Evolutionary conservation across 2,888 invertebrate genomes (phyloP).

Genomic region (Chaetogeoica ovagalla): DNA sequence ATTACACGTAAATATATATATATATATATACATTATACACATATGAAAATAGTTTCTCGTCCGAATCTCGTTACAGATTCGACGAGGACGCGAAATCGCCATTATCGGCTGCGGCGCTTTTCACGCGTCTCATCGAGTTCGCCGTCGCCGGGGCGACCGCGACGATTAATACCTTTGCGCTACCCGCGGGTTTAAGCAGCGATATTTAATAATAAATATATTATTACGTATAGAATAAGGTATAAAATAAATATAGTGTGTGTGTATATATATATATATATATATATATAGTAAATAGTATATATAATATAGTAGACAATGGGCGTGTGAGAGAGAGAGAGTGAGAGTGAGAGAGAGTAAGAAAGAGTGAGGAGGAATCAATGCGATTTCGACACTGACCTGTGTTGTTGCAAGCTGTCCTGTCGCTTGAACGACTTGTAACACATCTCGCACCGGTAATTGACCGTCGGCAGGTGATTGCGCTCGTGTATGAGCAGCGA

Average conservation of each 20-base stretch:
- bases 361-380: neutral
- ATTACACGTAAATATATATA: neutral
- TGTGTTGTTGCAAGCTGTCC: conserved; percentile 93
- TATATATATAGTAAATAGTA: neutral
- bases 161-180: too few species aligned
- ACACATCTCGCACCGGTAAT: conserved; percentile 96
- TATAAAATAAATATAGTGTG: too few species aligned
- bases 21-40: too few species aligned
- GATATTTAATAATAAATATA: too few species aligned
- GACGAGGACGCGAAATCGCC: neutral
- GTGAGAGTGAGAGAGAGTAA: too few species aligned
- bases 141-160: too few species aligned
- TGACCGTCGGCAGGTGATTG: conserved; percentile 96
- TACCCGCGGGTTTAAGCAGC: too few species aligned
- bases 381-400: conserved; percentile 65
- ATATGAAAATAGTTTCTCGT: neutral
- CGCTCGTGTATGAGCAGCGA: conserved; percentile 98
- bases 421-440: conserved; percentile 97
- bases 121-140: too few species aligned
- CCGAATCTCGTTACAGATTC: neutral
- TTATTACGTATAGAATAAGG: neutral
- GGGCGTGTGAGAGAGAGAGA: too few species aligned
- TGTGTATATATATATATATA: neutral
- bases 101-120: neutral
- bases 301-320: neutral